phyloP scores from a whole-genome alignment of 92 coral and sea anemone species.

The Scolanthus callimorphus region DNA sequence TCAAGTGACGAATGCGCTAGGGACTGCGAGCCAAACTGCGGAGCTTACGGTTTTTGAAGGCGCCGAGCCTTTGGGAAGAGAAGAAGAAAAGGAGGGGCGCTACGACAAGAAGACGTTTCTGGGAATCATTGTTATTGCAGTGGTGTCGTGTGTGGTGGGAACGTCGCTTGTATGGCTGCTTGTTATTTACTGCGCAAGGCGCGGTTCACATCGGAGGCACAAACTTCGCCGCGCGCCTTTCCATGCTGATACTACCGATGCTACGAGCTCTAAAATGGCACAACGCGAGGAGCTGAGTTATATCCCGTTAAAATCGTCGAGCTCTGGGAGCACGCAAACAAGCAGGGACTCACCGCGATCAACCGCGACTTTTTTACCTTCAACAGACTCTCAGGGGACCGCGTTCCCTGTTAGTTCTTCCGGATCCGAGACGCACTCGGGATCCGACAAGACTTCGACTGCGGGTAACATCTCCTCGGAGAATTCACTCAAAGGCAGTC shows the following conservation, averaged over 20 bases:
- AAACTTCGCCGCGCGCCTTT: slow-evolving; percentile 12
- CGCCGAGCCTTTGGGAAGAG: neutral
- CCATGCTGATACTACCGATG: slow-evolving; percentile 31
- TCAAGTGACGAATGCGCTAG: slow-evolving; percentile 63
- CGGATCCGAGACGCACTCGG: slow-evolving; percentile 58
- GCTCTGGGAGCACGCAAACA: slow-evolving; percentile 81
- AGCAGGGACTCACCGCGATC: slow-evolving; percentile 87
- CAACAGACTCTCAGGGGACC: slow-evolving; percentile 70
- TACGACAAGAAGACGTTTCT: slow-evolving; percentile 84
- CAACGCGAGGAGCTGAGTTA: slow-evolving; percentile 55
- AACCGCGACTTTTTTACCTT: slow-evolving; percentile 76
- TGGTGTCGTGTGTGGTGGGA: slow-evolving; percentile 73
- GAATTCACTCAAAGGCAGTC: slow-evolving; percentile 79
- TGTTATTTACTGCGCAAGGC: slow-evolving; percentile 68
- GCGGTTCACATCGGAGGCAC: slow-evolving; percentile 25
- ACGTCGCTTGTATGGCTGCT: slow-evolving; percentile 81
- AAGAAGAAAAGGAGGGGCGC: slow-evolving; percentile 9
- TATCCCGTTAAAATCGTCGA: slow-evolving; percentile 65
- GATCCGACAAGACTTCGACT: slow-evolving; percentile 64
- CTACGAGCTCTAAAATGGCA: slow-evolving; percentile 24
- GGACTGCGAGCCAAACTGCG: slow-evolving; percentile 39
- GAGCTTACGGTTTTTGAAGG: slow-evolving; percentile 50
- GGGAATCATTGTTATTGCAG: slow-evolving; percentile 76
- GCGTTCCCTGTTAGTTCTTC: slow-evolving; percentile 58
- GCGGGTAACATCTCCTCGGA: slow-evolving; percentile 65